These are phyloP conservation scores for Rhopalosiphum padi DNA, from an alignment of 1,140 invertebrate genomes.

Conservation along the genomic window DNA sequence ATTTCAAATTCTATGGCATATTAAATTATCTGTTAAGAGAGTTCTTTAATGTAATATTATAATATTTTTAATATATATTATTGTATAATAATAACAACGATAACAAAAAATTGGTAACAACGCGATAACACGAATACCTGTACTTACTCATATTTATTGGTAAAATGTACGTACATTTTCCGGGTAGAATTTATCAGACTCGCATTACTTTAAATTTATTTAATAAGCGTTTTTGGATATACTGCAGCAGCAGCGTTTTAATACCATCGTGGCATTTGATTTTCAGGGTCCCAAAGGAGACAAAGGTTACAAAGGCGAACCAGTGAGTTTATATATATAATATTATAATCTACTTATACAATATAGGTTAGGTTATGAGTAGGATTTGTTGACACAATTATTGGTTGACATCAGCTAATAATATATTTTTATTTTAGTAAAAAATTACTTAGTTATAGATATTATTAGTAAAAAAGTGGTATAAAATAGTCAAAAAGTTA, in stretches of 20 bases:
- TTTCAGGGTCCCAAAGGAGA: slow-evolving; percentile 82
- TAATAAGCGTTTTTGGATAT: not conserved
- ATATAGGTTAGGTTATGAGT: not conserved
- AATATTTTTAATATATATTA: not conserved
- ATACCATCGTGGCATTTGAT: slow-evolving; percentile 20
- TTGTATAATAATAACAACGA: too few species aligned
- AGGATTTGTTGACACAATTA: not conserved
- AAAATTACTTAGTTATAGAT: not conserved
- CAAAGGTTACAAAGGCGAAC: slow-evolving; percentile 85
- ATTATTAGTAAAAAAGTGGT: not conserved
- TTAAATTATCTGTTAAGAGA: not conserved
- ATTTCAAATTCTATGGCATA: not conserved
- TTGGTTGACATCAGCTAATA: not conserved
- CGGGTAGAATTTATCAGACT: not conserved
- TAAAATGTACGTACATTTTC: not conserved
- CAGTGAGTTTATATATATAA: slow-evolving; percentile 72
- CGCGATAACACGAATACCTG: not conserved
- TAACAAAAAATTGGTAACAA: not conserved
- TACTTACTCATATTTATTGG: not conserved
- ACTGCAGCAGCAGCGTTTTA: not conserved
- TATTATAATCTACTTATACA: not conserved
- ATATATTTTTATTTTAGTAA: not conserved
- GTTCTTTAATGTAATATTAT: not conserved
- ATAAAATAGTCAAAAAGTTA: too few species aligned
- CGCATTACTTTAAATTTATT: not conserved